Evolutionary conservation across 2,888 invertebrate genomes (phyloP).

Genomic region (Eupsilia transversa): DNA sequence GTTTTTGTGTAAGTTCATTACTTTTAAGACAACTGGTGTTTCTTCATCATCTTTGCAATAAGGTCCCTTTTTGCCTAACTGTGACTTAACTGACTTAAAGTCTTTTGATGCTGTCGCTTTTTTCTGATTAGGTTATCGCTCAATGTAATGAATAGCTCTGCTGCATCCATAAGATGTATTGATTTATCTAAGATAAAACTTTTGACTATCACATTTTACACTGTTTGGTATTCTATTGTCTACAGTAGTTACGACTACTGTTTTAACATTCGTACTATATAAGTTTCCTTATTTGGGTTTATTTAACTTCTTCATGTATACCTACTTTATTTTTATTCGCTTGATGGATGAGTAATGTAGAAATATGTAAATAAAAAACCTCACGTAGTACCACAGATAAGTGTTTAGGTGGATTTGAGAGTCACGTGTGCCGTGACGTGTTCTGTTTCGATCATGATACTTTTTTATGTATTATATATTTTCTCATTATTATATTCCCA

Average conservation of each 20-base stretch:
- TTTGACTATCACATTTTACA: neutral
- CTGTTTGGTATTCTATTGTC: neutral
- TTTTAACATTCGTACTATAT: neutral
- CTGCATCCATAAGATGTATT: neutral
- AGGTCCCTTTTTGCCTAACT: neutral
- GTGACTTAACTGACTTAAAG: neutral
- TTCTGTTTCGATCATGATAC: neutral
- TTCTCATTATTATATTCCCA: neutral
- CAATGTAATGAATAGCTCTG: neutral
- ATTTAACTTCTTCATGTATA: neutral
- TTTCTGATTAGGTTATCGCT: neutral
- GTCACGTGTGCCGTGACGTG: conserved; percentile 40
- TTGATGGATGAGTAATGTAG: conserved; percentile 23
- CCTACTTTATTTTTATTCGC: neutral
- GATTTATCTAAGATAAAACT: neutral
- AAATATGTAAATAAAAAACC: conserved; percentile 23
- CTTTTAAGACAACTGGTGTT: neutral
- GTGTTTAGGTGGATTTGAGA: conserved; percentile 19
- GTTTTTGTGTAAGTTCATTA: conserved; percentile 1
- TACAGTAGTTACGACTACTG: neutral
- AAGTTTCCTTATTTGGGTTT: conserved; percentile 5
- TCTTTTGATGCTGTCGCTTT: too few species aligned
- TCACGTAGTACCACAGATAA: conserved; percentile 38
- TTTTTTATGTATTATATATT: neutral
- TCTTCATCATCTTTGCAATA: neutral